Conservation (phyloP, 2,113 vertebrate genomes). For the Nycticryphes semicollaris region DNA sequence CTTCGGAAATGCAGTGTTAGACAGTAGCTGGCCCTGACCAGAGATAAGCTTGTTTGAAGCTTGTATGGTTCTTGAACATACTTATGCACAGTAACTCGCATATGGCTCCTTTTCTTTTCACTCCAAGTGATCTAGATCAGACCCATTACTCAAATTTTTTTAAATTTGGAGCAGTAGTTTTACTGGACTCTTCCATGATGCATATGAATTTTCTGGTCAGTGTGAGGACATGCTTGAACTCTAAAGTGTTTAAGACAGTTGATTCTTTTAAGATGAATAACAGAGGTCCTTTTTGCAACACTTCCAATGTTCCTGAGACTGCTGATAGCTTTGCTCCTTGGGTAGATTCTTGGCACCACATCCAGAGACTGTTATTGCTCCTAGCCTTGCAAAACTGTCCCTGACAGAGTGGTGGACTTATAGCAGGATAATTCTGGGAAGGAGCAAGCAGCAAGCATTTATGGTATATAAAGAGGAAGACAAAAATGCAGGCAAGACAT, state of each 20-base stretch:
- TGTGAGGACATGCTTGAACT: not conserved
- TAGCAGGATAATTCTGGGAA: not conserved
- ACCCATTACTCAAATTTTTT: not conserved
- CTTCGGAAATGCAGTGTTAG: not conserved
- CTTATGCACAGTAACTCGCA: not conserved
- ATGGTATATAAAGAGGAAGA: not conserved
- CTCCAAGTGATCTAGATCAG: not conserved
- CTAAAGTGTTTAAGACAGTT: not conserved
- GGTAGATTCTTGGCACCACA: accelerated
- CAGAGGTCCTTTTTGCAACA: not conserved
- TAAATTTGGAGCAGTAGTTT: not conserved
- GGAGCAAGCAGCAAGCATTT: not conserved
- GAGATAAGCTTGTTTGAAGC: not conserved
- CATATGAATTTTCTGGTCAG: not conserved
- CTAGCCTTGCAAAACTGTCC: not conserved
- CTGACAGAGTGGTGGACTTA: not conserved
- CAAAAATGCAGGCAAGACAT: not conserved
- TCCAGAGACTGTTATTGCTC: not conserved
- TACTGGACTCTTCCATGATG: not conserved
- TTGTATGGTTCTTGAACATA: not conserved
- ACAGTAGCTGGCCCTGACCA: not conserved
- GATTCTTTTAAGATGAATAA: not conserved
- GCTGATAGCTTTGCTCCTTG: not conserved
- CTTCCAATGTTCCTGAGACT: not conserved
- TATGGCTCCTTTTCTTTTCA: not conserved